Conservation (phyloP, 2,888 invertebrate genomes). For the Microctonus hyperodae region DNA sequence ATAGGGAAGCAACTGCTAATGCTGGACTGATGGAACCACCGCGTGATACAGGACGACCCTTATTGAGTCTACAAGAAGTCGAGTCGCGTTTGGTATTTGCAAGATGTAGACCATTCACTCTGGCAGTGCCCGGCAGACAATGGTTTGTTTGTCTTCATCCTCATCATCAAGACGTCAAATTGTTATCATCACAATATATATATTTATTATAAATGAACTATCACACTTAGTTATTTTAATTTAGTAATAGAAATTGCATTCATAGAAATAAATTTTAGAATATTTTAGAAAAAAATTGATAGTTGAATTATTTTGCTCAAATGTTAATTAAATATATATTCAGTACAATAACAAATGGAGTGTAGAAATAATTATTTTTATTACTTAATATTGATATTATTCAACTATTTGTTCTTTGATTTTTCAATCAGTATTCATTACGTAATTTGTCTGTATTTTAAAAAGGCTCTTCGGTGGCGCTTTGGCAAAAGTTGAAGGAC, state of each 20-base stretch:
- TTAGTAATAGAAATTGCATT: neutral
- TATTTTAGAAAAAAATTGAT: neutral
- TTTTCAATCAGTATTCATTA: neutral
- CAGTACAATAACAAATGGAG: too few relatives aligned
- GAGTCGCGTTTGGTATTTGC: constrained; percentile 90
- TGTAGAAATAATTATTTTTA: too few relatives aligned
- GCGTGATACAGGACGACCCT: constrained; percentile 78
- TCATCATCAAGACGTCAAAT: neutral
- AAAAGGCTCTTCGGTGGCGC: constrained; percentile 81
- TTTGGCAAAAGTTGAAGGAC: constrained; percentile 81
- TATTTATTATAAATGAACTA: too few relatives aligned
- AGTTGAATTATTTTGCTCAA: too few relatives aligned
- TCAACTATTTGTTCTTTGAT: neutral
- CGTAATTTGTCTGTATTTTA: neutral
- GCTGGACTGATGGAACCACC: constrained; percentile 87
- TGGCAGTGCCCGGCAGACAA: constrained; percentile 83
- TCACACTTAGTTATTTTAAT: neutral
- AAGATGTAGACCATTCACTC: constrained; percentile 87
- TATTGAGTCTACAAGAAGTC: constrained; percentile 83
- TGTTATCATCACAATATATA: neutral
- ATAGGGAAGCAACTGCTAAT: constrained; percentile 83
- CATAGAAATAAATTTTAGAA: neutral
- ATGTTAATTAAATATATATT: too few relatives aligned
- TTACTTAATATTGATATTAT: too few relatives aligned
- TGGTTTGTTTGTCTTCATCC: constrained; percentile 65